Evolutionary conservation across 2,888 invertebrate genomes (phyloP), one percentile per base, ranked within the genome.

Genomic region (Galerucella nymphaeae): DNA sequence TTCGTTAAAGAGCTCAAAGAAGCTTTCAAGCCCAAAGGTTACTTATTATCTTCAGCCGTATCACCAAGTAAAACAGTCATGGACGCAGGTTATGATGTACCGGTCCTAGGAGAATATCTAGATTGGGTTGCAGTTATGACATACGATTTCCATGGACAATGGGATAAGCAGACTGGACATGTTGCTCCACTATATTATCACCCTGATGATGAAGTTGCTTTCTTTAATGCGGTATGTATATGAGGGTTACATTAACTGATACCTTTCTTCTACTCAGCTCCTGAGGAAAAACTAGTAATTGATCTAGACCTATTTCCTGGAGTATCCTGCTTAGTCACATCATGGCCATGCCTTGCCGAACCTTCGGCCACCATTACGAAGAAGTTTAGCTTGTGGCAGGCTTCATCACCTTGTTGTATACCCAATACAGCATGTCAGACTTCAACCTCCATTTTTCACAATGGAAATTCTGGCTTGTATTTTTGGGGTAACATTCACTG

Each of bases 81-180:
- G 71, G 96, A 96, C 84, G 93, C 92, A 2, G 94, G 89, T 81
- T 96, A 96, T 83, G 93, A 96, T 81, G 95, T 96, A 0, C 92
- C 93, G 0, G 89, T 90, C 0, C 82, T 96, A 4, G 92, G 93
- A 0, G 88, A 90, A 78, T 90, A 93, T 83, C 88, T 96, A 70
- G 96, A 96, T 84, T 96, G 96, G 95, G 94, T 96, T 64, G 94
- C 96, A 0, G 95, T 96, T 0, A 96, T 96, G 96, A 93, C 95
- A 0, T 96, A 96, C 81, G 96, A 96, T 83, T 96, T 92, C 87
- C 96, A 96, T 79, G 96, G 96, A 0, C 95, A 95, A 81, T 96
- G 96, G 96, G 96, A 96, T 81, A 95, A 94, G 83, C 93, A 93
- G 84, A 96, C 96, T 0, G 96, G 96, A 0, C 96, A 96, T 82